Percentiles rank a stretch among this genome's conserved stretches.
Evolutionary conservation across 2,888 invertebrate genomes (phyloP).

Genomic region (Callyntrura sp.): DNA sequence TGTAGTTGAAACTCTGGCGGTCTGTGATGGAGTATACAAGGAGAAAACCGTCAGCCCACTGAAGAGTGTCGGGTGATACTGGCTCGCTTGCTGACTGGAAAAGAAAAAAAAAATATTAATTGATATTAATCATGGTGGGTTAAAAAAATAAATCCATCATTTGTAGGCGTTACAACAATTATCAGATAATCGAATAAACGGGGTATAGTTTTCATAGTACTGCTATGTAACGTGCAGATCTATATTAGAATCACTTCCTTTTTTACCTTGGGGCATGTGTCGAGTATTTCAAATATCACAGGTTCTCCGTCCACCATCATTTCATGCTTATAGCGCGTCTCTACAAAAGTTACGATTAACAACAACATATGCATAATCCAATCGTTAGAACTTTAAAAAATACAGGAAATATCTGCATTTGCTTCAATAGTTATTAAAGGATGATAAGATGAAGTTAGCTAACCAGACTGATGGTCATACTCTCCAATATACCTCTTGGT

Average conservation of each 20-base stretch:
- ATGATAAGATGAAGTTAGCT: slow-evolving; percentile 83
- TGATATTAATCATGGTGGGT: not conserved
- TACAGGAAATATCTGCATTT: not conserved
- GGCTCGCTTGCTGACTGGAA: slow-evolving; percentile 90
- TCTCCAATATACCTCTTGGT: slow-evolving; percentile 98
- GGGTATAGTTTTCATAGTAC: too few relatives aligned
- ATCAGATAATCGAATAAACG: too few relatives aligned
- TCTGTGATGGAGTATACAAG: slow-evolving; percentile 97
- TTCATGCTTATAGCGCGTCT: slow-evolving; percentile 96
- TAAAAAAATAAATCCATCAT: not conserved
- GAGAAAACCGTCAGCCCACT: slow-evolving; percentile 96
- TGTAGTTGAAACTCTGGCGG: slow-evolving; percentile 93
- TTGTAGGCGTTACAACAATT: too few relatives aligned
- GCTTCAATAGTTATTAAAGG: not conserved
- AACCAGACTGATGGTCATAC: slow-evolving; percentile 97
- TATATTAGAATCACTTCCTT: not conserved
- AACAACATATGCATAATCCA: not conserved
- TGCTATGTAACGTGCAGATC: too few relatives aligned
- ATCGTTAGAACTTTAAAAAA: too few relatives aligned
- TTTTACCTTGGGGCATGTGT: slow-evolving; percentile 93
- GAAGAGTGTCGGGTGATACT: slow-evolving; percentile 90
- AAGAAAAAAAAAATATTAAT: not conserved
- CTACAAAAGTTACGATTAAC: slow-evolving; percentile 87
- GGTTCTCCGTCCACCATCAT: slow-evolving; percentile 95
- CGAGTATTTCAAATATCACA: slow-evolving; percentile 95